Percentiles rank a stretch among this genome's conserved stretches.
phyloP scores from a whole-genome alignment of 2,888 invertebrate genomes.

The Xanthia icteritia region DNA sequence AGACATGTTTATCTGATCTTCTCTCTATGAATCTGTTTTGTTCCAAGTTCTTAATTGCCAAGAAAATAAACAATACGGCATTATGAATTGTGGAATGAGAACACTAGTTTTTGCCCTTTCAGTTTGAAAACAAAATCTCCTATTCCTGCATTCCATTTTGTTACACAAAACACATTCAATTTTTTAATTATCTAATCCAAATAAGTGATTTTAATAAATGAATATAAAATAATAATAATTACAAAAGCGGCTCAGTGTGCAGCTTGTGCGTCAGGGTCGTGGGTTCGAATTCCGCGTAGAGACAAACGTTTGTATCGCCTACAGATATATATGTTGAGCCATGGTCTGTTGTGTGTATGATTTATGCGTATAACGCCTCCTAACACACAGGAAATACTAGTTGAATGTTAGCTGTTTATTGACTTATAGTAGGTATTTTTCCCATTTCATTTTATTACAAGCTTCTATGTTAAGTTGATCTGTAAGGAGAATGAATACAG shows the following conservation, averaged over 20 bases:
- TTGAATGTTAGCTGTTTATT: conserved; percentile 29
- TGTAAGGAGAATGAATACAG: not conserved
- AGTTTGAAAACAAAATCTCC: not conserved
- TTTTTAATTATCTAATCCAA: not conserved
- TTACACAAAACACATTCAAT: too few species aligned
- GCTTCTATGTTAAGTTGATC: too few species aligned
- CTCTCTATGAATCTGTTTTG: too few species aligned
- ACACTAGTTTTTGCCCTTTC: not conserved
- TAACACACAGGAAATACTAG: conserved; percentile 35
- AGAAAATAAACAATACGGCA: not conserved
- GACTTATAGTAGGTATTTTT: conserved; percentile 1
- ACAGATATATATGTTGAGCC: conserved; percentile 54
- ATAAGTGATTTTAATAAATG: not conserved
- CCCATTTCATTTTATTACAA: not conserved
- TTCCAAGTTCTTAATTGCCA: not conserved
- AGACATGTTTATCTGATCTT: not conserved
- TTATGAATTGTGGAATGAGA: not conserved
- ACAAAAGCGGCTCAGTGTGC: conserved; percentile 8
- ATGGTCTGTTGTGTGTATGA: conserved; percentile 48
- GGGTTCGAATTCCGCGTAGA: conserved; percentile 50
- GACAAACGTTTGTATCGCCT: conserved; percentile 53
- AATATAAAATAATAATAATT: conserved; percentile 10
- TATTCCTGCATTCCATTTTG: not conserved
- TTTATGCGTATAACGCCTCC: conserved; percentile 49
- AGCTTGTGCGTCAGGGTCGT: conserved; percentile 41